Conservation (phyloP, 2,888 invertebrate genomes). For the Noctua janthe region DNA sequence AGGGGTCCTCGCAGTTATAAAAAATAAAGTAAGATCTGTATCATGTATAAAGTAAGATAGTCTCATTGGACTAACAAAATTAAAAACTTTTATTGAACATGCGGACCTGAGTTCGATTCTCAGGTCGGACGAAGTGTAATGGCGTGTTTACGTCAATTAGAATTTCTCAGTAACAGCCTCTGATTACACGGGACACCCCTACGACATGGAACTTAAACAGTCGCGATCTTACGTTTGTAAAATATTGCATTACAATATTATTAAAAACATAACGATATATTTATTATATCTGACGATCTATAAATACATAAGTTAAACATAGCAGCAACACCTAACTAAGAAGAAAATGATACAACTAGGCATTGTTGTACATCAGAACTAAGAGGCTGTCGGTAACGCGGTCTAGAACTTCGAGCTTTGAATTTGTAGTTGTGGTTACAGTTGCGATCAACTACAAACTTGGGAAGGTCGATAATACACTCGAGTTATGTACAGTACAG, state of each 20-base stretch:
- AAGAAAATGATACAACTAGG: slow-evolving; percentile 18
- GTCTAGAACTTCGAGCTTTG: slow-evolving; percentile 43
- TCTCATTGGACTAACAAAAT: not conserved
- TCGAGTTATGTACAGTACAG: slow-evolving; percentile 26
- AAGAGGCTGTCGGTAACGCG: slow-evolving; percentile 44
- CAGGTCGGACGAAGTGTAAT: not conserved
- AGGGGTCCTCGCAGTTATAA: no score
- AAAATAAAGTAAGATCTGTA: no score
- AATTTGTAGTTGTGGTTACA: slow-evolving; percentile 34
- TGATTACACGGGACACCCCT: no score
- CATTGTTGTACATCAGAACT: slow-evolving; percentile 29
- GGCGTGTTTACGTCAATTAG: no score
- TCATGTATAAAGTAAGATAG: no score
- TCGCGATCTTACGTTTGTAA: not conserved
- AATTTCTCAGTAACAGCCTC: no score
- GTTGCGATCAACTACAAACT: slow-evolving; percentile 46
- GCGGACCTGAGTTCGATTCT: not conserved
- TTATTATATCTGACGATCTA: not conserved
- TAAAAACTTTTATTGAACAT: not conserved
- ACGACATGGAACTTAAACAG: no score
- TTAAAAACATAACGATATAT: not conserved
- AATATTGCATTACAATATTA: not conserved
- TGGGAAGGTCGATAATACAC: slow-evolving; percentile 43
- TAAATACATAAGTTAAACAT: not conserved
- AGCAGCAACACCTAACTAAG: not conserved